These are phyloP conservation scores for Thecocarcelia acutangulata DNA, from an alignment of 2,888 invertebrate genomes.

Conservation along the genomic window DNA sequence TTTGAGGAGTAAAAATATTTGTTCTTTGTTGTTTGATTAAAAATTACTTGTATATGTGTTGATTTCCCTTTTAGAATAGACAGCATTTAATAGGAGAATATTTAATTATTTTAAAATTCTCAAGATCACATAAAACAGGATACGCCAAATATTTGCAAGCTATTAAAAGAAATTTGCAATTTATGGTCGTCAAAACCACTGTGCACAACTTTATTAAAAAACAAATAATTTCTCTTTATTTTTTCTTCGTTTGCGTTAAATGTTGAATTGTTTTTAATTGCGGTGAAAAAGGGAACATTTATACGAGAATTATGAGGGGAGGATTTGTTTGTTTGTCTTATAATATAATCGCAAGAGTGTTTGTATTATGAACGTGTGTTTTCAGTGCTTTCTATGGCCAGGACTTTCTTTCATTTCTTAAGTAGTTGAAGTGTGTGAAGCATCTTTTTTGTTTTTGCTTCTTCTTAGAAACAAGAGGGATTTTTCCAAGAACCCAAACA, in stretches of 20 bases:
- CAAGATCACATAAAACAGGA: too few species aligned
- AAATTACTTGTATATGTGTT: too few species aligned
- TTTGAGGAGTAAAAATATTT: too few species aligned
- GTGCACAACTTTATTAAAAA: conserved; percentile 27
- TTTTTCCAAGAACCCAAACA: conserved; percentile 11
- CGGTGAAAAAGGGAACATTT: conserved; percentile 45
- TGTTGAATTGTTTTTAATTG: conserved; percentile 68
- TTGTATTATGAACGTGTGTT: neutral
- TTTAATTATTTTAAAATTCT: too few species aligned
- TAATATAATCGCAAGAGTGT: conserved; percentile 4
- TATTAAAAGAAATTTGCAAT: too few species aligned
- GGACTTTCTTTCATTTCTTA: conserved; percentile 41
- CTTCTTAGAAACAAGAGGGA: conserved; percentile 9
- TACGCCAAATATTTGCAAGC: neutral
- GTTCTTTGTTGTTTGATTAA: too few species aligned
- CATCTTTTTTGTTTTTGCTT: neutral
- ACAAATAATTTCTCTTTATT: conserved; percentile 40
- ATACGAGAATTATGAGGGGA: conserved; percentile 41
- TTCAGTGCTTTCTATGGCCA: conserved; percentile 22
- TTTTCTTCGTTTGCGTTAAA: conserved; percentile 17
- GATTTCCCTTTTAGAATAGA: too few species aligned
- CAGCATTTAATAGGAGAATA: too few species aligned
- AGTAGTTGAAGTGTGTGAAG: conserved; percentile 44
- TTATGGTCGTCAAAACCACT: neutral
- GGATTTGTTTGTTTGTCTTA: conserved; percentile 36